phyloP scores from a whole-genome alignment of 2,888 invertebrate species.

The Xylophagus ater region DNA sequence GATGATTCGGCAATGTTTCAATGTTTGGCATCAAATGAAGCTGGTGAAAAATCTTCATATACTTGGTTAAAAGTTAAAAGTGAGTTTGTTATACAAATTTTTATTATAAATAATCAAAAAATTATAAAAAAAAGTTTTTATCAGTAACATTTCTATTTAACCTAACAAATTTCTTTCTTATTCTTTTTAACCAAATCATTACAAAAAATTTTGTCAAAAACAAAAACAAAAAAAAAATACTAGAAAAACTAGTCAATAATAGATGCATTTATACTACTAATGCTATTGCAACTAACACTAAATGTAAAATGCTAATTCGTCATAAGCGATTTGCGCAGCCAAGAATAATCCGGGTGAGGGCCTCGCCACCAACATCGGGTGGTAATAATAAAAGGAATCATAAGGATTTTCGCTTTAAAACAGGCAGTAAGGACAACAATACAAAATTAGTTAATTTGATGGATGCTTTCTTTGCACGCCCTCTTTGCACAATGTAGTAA shows the following conservation, averaged over 20 bases:
- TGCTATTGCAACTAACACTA: constrained; percentile 16
- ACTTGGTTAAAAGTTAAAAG: constrained; percentile 94
- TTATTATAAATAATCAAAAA: too few species aligned
- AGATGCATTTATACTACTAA: constrained; percentile 8
- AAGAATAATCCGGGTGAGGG: constrained; percentile 49
- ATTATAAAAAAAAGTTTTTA: neutral
- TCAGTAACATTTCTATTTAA: neutral
- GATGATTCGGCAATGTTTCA: constrained; percentile 91
- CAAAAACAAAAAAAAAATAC: constrained; percentile 2
- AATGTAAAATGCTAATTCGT: constrained; percentile 27
- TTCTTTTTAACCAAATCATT: constrained; percentile 4
- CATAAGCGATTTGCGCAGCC: constrained; percentile 44
- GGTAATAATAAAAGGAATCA: constrained; percentile 29
- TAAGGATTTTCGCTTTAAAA: constrained; percentile 46
- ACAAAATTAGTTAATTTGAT: too few species aligned
- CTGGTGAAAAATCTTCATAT: constrained; percentile 78
- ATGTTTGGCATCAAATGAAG: constrained; percentile 82
- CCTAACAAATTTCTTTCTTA: neutral
- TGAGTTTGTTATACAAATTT: constrained; percentile 58
- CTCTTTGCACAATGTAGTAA: too few species aligned
- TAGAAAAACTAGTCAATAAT: constrained; percentile 13
- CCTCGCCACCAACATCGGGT: constrained; percentile 26
- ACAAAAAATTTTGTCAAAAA: neutral
- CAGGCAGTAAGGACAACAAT: constrained; percentile 53
- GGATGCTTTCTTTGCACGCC: too few species aligned